Conservation (phyloP, 1,140 invertebrate genomes). For the Drosophila malerkotliana region DNA sequence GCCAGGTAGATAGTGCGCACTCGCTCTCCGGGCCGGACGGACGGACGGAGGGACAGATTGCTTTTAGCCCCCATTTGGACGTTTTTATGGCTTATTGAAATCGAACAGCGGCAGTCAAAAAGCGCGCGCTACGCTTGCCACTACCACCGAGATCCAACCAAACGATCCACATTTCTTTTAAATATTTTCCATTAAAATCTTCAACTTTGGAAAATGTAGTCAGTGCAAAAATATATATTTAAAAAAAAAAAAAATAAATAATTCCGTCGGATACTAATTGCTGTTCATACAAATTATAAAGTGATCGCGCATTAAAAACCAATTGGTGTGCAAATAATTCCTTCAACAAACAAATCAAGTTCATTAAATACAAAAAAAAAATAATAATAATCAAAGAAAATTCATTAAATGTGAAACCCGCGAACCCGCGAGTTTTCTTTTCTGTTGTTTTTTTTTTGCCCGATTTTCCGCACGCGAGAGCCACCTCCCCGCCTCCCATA, state of each 20-base stretch:
- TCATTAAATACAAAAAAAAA: constrained; percentile 33
- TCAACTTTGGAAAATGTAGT: constrained; percentile 35
- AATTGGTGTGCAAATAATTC: constrained; percentile 69
- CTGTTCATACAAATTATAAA: constrained; percentile 72
- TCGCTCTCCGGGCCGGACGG: constrained; percentile 5
- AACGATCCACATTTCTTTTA: too few species aligned
- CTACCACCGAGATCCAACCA: constrained; percentile 9
- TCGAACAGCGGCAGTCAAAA: constrained; percentile 61
- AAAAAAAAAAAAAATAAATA: background rate
- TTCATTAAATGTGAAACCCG: constrained; percentile 51
- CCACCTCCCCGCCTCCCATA: too few species aligned
- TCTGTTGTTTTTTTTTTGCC: constrained; percentile 15
- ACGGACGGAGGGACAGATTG: constrained; percentile 24
- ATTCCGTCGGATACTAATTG: background rate
- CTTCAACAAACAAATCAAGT: constrained; percentile 32
- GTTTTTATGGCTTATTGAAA: constrained; percentile 75
- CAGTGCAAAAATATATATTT: background rate
- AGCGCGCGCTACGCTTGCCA: constrained; percentile 61
- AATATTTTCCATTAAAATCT: too few species aligned
- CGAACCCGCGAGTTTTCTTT: background rate
- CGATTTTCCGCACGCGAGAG: constrained; percentile 50
- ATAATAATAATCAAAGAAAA: constrained; percentile 7
- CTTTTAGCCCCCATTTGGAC: constrained; percentile 36
- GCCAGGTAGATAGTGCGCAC: constrained; percentile 20
- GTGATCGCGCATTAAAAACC: constrained; percentile 78